These are phyloP conservation scores for Pycnomerus fuliginosus DNA, from an alignment of 2,888 invertebrate species.

Conservation along the genomic window DNA sequence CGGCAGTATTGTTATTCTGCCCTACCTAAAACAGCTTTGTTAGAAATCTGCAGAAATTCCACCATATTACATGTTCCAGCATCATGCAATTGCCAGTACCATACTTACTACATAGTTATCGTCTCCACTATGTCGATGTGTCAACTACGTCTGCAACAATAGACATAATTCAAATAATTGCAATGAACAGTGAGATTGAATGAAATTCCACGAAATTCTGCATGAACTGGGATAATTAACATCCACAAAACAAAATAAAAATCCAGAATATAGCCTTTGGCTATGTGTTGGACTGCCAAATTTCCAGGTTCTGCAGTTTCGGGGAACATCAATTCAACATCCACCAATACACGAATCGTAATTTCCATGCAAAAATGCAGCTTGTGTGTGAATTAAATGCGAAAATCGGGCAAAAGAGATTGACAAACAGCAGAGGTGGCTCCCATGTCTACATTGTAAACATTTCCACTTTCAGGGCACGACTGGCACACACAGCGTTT, in stretches of 20 bases:
- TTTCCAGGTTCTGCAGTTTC: constrained; percentile 1
- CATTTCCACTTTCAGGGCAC: constrained; percentile 49
- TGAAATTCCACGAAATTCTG: too few species aligned
- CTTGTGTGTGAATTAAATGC: constrained; percentile 5
- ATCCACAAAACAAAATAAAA: constrained; percentile 21
- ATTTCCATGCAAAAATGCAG: constrained; percentile 3
- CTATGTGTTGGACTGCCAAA: constrained; percentile 28
- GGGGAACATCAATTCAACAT: neutral
- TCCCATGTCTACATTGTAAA: constrained; percentile 56
- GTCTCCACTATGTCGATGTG: constrained; percentile 44
- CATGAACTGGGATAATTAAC: constrained; percentile 6
- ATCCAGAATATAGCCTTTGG: constrained; percentile 42
- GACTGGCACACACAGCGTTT: constrained; percentile 46
- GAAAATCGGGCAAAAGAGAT: constrained; percentile 44
- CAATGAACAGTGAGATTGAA: too few species aligned
- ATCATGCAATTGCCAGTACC: neutral
- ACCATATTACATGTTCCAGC: neutral
- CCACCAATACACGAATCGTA: neutral
- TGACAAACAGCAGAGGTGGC: constrained; percentile 55
- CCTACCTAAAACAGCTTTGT: constrained; percentile 42
- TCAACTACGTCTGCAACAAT: constrained; percentile 49
- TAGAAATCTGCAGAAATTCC: neutral
- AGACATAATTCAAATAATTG: too few species aligned
- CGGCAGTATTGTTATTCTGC: constrained; percentile 43
- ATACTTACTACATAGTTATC: constrained; percentile 63